Conservation (phyloP, 2,888 invertebrate species). For the Trachelus troglodyta region DNA sequence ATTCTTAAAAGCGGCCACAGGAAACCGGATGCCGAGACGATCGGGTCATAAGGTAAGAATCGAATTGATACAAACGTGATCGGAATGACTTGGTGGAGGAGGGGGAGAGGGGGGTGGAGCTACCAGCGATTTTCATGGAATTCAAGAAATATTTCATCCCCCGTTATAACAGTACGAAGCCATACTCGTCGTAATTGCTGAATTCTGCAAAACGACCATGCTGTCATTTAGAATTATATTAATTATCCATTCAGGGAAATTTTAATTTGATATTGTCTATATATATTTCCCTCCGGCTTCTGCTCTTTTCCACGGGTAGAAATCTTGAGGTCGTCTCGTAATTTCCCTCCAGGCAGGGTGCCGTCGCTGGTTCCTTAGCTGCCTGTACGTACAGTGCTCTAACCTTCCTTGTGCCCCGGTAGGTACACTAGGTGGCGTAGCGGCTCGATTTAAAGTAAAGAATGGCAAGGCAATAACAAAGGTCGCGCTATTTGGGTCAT, state of each 20-base stretch:
- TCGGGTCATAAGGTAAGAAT: constrained; percentile 49
- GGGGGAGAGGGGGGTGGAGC: too few relatives aligned
- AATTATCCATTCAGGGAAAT: neutral
- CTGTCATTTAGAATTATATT: neutral
- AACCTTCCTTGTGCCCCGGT: neutral
- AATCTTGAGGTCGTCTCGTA: neutral
- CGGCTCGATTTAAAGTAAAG: constrained; percentile 26
- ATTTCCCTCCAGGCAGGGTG: neutral
- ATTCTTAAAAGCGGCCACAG: constrained; percentile 29
- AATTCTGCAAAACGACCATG: neutral
- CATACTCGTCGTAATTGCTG: neutral
- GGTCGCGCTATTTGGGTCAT: constrained; percentile 18
- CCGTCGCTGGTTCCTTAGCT: neutral
- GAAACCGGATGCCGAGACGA: constrained; percentile 53
- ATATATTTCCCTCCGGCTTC: neutral
- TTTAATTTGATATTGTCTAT: neutral
- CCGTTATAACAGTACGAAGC: neutral
- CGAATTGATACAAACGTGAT: constrained; percentile 60
- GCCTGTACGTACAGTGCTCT: neutral
- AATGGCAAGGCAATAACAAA: constrained; percentile 25
- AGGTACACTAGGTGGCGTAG: neutral
- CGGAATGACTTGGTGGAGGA: constrained; percentile 42
- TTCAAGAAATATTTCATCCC: neutral
- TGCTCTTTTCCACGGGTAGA: neutral
- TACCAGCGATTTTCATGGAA: neutral